Evolutionary conservation across 2,888 invertebrate species (phyloP), one percentile per base, ranked within the genome.

Genomic region (Cantharis rustica): DNA sequence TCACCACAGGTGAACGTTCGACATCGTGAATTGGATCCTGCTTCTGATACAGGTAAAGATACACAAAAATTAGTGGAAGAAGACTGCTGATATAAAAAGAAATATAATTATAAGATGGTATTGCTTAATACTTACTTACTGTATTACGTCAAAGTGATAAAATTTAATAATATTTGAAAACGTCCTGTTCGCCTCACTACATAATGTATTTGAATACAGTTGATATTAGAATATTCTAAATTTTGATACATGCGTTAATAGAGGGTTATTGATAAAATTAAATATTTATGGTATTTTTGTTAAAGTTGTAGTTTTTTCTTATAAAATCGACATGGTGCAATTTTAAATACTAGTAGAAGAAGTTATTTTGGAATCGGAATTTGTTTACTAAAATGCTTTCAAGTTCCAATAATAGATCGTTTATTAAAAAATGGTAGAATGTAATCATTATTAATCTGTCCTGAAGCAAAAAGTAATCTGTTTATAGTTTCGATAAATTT

Each of bases 11-110:
- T 94, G 82, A 93, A 93, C 86, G 89, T 94, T 82, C 90, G 94
- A 88, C 95, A 93, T 87, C 92, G 93, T 82, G 94, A 95, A 87
- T 90, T 97, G 78, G 96, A 96, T 89, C 97, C 97, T 3, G 92
- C 93, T 72, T 92, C 93, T 76, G 97, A 97, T 88, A 95, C 96
- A 75, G 96, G 96, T 87, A 95, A 95, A 88, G 97, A 97, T 89
- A 97, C 97, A 68, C 95, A 95, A 88, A 93, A 94, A 87, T 92
- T 97, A 82, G 97, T 97, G 82, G 94, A 94, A 88, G 97, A 97
- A 90, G 96, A 96, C 90, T 93, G 93, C 89, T 93, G 88, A 88
- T 88, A 88, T 84, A 84, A 82, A 82, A 80, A 83, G 79, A 84
- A 84, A 78, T 79, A 81, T 79, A 47, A 47, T n/a, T 47, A 23